Evolutionary conservation across 2,797 vertebrate species (phyloP).

Genomic region (Lepilemur septentrionalis): DNA sequence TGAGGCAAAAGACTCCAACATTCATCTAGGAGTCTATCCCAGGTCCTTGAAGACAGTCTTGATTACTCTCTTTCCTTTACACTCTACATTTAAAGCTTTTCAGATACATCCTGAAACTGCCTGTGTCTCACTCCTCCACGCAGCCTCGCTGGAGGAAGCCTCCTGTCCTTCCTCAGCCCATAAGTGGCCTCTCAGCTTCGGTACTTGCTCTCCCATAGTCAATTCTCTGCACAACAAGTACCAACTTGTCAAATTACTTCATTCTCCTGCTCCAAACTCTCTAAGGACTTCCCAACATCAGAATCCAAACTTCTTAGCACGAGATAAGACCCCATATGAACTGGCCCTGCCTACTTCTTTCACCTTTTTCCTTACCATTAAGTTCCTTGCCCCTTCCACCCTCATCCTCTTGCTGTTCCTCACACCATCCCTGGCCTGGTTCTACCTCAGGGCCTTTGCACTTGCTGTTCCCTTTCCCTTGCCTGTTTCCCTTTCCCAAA

Average conservation of each 20-base stretch:
- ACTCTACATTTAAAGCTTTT: background rate
- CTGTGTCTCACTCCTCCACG: background rate
- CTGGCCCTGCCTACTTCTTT: background rate
- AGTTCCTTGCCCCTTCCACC: background rate
- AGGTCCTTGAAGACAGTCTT: background rate
- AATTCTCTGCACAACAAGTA: background rate
- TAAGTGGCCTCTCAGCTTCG: background rate
- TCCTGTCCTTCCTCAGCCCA: background rate
- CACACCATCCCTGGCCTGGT: background rate
- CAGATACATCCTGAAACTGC: background rate
- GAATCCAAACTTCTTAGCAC: background rate
- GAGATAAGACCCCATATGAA: background rate
- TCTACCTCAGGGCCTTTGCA: background rate
- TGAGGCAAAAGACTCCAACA: background rate
- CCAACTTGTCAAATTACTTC: background rate
- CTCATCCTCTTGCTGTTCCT: background rate
- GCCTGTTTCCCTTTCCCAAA: background rate
- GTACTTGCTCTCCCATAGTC: background rate
- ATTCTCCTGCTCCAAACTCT: background rate
- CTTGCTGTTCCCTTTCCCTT: background rate
- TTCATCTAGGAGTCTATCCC: background rate
- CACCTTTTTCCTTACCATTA: background rate
- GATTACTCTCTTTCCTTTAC: background rate
- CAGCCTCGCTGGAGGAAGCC: no score
- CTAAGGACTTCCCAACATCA: background rate